Evolutionary conservation across 2,113 vertebrate species (phyloP), one percentile per base, ranked within the genome.

Genomic region (Corynorhinus townsendii): DNA sequence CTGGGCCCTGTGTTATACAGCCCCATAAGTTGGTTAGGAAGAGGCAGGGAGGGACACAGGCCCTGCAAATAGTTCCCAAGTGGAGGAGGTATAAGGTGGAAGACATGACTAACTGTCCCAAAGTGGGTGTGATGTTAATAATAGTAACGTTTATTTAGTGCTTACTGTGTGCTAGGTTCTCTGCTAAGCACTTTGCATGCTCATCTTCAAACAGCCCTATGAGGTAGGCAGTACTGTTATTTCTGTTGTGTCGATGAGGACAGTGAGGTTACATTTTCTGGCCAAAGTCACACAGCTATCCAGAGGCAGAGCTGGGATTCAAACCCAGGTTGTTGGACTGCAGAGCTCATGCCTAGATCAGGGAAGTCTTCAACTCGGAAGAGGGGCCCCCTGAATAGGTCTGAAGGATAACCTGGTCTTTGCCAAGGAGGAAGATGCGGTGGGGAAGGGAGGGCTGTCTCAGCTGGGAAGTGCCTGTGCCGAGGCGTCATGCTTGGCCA

Each of bases 81-180:
- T 73, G 49, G 79, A 93, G 83, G 89, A 73, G 16, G 3, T 26
- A 5, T 16, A 49, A 88, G 72, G 54, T 85, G 40, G 72, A 83
- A 59, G 94, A 54, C 26, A 20, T 88, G 83, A 76, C 86, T 90
- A 35, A 89, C 77, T 86, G 80, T 76, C 59, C 59, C 16, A n/a
- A 38, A 72, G 88, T 91, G 66, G 80, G 80, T 26, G 77, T 77
- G 62, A 38, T 38, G 73, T 82, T 95, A 90, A 80, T 90, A 43
- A 89, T 72, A 87, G 77, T 64, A 64, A 85, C 28, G 17, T 59
- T 95, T 96, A 93, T 68, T 77, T 85, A 81, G 85, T 88, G 72
- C 72, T 88, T 85, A 91, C 77, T 66, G 72, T 84, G 83, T 91
- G 54, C 33, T 43, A 16, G 12, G 56, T 85, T 49, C 35, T 93